Evolutionary conservation across 2,888 invertebrate genomes (phyloP).

Genomic region (Torymus texanus): DNA sequence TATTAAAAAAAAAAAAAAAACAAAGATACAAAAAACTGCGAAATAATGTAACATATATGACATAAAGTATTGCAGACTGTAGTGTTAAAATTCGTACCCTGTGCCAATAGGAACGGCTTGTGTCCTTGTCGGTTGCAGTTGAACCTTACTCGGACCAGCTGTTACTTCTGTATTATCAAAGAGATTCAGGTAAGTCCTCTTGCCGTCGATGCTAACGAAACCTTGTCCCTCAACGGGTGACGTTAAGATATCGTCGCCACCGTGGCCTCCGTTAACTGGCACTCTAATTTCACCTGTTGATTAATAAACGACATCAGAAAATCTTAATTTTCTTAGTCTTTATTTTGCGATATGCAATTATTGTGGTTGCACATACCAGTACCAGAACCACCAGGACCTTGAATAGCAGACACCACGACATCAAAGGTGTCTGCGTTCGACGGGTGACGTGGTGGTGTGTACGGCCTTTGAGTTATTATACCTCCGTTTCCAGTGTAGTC

Average conservation of each 20-base stretch:
- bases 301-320: too few species aligned
- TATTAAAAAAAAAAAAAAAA: too few species aligned
- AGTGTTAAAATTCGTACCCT: conserved; percentile 75
- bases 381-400: conserved; percentile 82
- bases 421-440: conserved; percentile 88
- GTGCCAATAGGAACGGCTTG: conserved; percentile 77
- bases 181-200: conserved; percentile 90
- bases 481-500: conserved; percentile 74
- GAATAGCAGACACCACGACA: conserved; percentile 91
- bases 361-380: conserved; percentile 59
- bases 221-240: conserved; percentile 88
- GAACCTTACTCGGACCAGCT: conserved; percentile 66
- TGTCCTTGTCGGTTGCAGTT: conserved; percentile 72
- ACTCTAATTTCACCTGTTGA: conserved; percentile 68
- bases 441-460: conserved; percentile 70
- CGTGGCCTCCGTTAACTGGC: conserved; percentile 65
- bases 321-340: too few species aligned
- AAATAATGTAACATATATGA: too few species aligned
- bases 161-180: conserved; percentile 80
- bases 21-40: too few species aligned
- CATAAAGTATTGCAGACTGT: neutral
- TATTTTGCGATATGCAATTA: too few species aligned
- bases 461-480: conserved; percentile 76
- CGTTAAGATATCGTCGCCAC: conserved; percentile 83
- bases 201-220: conserved; percentile 94